phyloP scores from a whole-genome alignment of 2,797 vertebrate genomes.

The Fratercula arctica region DNA sequence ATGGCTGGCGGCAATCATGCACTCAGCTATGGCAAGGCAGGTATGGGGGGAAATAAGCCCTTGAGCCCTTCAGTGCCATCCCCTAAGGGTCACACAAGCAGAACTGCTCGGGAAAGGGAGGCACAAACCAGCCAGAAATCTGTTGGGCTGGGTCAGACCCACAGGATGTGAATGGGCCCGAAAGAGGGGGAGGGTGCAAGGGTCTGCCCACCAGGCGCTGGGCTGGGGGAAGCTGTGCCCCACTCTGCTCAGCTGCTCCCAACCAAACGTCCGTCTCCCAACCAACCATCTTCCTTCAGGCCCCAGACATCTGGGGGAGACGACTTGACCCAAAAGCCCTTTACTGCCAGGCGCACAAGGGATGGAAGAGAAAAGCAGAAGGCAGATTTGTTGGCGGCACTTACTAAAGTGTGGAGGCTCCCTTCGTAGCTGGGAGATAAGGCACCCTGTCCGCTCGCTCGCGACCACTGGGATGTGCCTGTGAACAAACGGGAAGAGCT shows the following conservation, averaged over 20 bases:
- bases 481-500: background rate
- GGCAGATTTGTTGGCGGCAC: background rate
- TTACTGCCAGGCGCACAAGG: fast-evolving
- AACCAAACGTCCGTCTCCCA: fast-evolving
- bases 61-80: fast-evolving
- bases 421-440: slow-evolving; percentile 94
- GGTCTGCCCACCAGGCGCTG: background rate
- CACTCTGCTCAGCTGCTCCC: background rate
- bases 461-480: slow-evolving; percentile 94
- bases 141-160: background rate
- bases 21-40: background rate
- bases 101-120: background rate
- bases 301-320: fast-evolving
- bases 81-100: background rate
- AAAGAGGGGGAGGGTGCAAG: background rate
- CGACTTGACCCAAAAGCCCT: background rate
- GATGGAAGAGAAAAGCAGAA: background rate
- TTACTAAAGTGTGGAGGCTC: slow-evolving; percentile 91
- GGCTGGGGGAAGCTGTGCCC: background rate
- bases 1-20: background rate
- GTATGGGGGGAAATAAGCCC: background rate
- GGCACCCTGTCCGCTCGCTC: slow-evolving; percentile 87
- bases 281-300: background rate
- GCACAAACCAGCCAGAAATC: background rate
- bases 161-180: fast-evolving